Conservation (phyloP, 2,888 invertebrate species). For the Pseudococcus viburni region DNA sequence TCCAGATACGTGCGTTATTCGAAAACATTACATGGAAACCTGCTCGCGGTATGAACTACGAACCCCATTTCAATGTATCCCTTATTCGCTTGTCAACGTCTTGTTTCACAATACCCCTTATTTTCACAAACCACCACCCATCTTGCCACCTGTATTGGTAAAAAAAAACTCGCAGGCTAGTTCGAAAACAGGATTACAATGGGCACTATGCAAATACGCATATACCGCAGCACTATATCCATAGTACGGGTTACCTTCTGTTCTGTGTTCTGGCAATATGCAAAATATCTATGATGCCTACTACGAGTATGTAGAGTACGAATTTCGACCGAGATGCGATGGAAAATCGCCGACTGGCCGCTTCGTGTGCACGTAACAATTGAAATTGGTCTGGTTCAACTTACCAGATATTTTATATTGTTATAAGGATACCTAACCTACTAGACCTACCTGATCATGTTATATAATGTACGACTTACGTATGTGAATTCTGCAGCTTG, state of each 20-base stretch:
- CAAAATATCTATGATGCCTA: not conserved
- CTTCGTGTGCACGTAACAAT: slow-evolving; percentile 3
- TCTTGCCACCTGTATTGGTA: slow-evolving; percentile 19
- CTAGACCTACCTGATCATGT: not conserved
- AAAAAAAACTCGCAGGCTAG: not conserved
- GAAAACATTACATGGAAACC: not conserved
- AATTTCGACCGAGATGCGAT: not conserved
- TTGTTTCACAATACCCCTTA: not conserved
- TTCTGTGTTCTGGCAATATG: not conserved
- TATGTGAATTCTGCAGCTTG: slow-evolving; percentile 1
- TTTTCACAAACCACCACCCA: not conserved
- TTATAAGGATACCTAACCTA: not conserved
- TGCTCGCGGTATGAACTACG: not conserved
- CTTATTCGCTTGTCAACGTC: slow-evolving; percentile 1
- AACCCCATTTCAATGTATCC: not conserved
- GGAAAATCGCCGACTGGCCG: not conserved
- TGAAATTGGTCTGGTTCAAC: not conserved
- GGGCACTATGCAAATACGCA: slow-evolving; percentile 7
- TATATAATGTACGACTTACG: not conserved
- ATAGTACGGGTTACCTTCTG: not conserved
- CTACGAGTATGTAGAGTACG: not conserved
- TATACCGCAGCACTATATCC: not conserved
- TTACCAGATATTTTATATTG: slow-evolving; percentile 5
- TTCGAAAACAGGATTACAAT: not conserved
- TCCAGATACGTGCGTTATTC: too few relatives aligned